Evolutionary conservation across 2,888 invertebrate species (phyloP), one percentile per base, ranked within the genome.

Genomic region (Crocallis elinguaria): DNA sequence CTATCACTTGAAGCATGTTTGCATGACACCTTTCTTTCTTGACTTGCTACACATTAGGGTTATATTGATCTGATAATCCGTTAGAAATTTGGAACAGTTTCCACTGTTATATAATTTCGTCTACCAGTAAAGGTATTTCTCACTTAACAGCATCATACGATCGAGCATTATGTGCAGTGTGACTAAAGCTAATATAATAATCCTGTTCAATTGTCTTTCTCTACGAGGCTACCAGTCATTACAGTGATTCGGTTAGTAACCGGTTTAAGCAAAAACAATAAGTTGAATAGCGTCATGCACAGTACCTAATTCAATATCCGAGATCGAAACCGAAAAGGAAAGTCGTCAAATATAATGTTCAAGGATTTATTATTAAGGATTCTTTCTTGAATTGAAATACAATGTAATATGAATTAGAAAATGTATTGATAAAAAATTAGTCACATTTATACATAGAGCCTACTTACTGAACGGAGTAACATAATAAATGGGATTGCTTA

Each of bases 21-120:
- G 51, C 60, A 42, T 56, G 57, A 54, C 60, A 57, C 53, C 44
- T 62, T 62, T 53, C 36, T 38, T 44, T 42, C 37, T 29, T 43
- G 36, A 9, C 17, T 46, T 33, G 37, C 37, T 32, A 11, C 32
- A 48, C 32, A 39, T 48, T 48, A 48, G 16, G 12, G 8, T 17
- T 32, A 16, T 19, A 23, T 33, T 14, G 30, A 30, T 30, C 16
- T 29, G 12, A 9, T 12, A 33, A 1, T 16, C 16, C 8, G 11
- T 7, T 42, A 2, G 12, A 25, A 14, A 6, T 17, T 37, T 11
- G 29, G 11, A 27, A 36, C 7, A 29, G 21, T 35, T 43, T 49
- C n/a, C n/a, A n/a, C n/a, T n/a, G n/a, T n/a, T n/a, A n/a, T n/a
- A 13, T 23, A 29, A 17, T 33, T n/a, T 2, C 17, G 6, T 8